phyloP scores from a whole-genome alignment of 2,113 vertebrate genomes.

The Lophius piscatorius region DNA sequence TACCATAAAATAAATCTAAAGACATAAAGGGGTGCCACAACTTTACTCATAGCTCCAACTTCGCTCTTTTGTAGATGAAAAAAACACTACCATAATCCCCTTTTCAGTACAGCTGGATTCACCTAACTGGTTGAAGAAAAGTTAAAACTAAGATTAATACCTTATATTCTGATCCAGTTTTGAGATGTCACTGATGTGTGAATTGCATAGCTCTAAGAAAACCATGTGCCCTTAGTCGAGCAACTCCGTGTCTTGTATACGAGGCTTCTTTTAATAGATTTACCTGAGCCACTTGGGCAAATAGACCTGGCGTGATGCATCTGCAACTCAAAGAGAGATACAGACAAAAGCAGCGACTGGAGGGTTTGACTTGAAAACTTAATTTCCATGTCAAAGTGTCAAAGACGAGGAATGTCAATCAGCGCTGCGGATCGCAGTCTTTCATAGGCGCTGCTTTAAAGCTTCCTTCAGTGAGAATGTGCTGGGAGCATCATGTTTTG shows the following conservation, averaged over 20 bases:
- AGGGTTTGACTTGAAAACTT: slow-evolving; percentile 63
- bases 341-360: slow-evolving; percentile 61
- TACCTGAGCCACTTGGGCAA: slow-evolving; percentile 43
- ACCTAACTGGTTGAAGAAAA: neutral
- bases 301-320: slow-evolving; percentile 43
- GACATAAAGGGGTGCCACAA: neutral
- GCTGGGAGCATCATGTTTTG: slow-evolving; percentile 64
- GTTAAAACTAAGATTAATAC: neutral
- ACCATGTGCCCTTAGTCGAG: slow-evolving; percentile 5
- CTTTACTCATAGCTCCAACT: neutral
- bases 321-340: slow-evolving; percentile 52
- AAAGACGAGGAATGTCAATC: slow-evolving; percentile 68
- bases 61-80: neutral
- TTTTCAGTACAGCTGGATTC: neutral
- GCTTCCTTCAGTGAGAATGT: slow-evolving; percentile 49
- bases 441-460: slow-evolving; percentile 61
- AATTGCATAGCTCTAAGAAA: slow-evolving; percentile 23
- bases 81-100: neutral
- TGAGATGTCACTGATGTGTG: neutral
- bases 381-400: slow-evolving; percentile 74
- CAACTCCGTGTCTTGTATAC: slow-evolving; percentile 20
- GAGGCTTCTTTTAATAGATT: slow-evolving; percentile 57
- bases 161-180: slow-evolving; percentile 3
- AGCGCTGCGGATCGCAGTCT: slow-evolving; percentile 50
- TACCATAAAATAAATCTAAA: neutral